Conservation (phyloP, 2,113 vertebrate genomes). For the Gymnobelideus leadbeateri region DNA sequence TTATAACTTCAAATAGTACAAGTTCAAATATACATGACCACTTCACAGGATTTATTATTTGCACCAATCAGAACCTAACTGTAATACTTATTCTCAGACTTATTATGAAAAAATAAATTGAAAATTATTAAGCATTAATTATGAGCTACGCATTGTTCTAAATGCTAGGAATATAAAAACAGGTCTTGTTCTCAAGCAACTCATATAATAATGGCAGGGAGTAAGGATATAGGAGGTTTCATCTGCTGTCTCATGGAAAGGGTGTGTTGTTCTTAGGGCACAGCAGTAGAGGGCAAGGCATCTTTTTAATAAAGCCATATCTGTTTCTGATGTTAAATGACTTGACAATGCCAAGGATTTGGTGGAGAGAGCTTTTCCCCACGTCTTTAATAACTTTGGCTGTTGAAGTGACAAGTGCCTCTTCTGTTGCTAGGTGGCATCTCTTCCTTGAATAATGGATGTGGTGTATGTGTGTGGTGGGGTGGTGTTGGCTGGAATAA, state of each 20-base stretch:
- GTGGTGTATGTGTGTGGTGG: too few species aligned
- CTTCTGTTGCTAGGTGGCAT: too few species aligned
- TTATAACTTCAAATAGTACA: not conserved
- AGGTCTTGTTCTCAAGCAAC: not conserved
- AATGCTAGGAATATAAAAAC: not conserved
- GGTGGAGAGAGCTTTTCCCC: not conserved
- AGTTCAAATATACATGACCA: not conserved
- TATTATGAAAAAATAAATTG: not conserved
- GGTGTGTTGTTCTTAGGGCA: too few species aligned
- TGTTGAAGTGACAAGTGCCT: too few species aligned
- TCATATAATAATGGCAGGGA: not conserved
- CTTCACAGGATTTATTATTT: not conserved
- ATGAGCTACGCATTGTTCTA: not conserved
- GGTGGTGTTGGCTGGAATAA: not conserved
- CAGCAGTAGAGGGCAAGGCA: not conserved
- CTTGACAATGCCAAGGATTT: not conserved
- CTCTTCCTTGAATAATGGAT: not conserved
- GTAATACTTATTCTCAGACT: not conserved
- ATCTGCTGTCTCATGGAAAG: too few species aligned
- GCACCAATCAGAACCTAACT: not conserved
- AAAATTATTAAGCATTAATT: not conserved
- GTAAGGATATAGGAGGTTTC: too few species aligned
- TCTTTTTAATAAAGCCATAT: not conserved
- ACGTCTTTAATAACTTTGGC: not conserved
- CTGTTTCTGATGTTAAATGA: not conserved